A percentile compares a stretch with the other conserved stretches of the same genome.
phyloP scores from a whole-genome alignment of 30 jellyfish, hydroid and myxozoan genomes.

The Mastigias papua region DNA sequence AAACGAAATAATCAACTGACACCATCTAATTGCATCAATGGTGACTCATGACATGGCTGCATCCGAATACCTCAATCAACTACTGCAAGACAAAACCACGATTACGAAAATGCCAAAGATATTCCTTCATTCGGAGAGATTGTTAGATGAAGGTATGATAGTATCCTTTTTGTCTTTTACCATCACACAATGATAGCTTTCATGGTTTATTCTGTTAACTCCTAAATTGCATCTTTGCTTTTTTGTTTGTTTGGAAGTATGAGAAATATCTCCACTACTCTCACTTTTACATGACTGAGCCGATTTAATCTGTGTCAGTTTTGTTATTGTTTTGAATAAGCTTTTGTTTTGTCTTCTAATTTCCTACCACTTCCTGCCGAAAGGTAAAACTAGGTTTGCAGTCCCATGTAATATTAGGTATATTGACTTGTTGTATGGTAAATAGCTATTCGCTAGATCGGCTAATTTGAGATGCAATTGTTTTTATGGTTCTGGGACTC shows the following conservation, averaged over 20 bases:
- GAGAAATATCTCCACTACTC: background rate
- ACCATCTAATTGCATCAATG: conserved; percentile 78
- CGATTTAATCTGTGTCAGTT: background rate
- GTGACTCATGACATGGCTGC: conserved; percentile 98
- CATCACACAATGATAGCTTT: no score
- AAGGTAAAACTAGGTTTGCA: background rate
- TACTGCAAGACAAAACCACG: conserved; percentile 94
- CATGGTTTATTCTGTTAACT: no score
- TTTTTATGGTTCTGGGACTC: background rate
- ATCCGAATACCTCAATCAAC: conserved; percentile 96
- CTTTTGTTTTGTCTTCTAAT: background rate
- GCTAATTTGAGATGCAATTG: background rate
- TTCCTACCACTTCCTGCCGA: background rate
- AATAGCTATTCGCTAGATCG: background rate
- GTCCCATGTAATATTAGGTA: background rate
- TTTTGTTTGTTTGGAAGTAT: no score
- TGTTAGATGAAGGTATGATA: conserved; percentile 93
- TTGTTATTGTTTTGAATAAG: background rate
- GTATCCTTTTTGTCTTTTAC: background rate
- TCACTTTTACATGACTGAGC: background rate
- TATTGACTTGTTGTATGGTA: background rate
- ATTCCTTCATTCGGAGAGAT: conserved; percentile 96
- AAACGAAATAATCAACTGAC: conserved; percentile 44
- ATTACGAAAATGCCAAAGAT: conserved; percentile 98
- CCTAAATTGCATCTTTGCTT: background rate